These are phyloP conservation scores for Rosalia funebris DNA, from an alignment of 2,888 invertebrate species.

Conservation along the genomic window DNA sequence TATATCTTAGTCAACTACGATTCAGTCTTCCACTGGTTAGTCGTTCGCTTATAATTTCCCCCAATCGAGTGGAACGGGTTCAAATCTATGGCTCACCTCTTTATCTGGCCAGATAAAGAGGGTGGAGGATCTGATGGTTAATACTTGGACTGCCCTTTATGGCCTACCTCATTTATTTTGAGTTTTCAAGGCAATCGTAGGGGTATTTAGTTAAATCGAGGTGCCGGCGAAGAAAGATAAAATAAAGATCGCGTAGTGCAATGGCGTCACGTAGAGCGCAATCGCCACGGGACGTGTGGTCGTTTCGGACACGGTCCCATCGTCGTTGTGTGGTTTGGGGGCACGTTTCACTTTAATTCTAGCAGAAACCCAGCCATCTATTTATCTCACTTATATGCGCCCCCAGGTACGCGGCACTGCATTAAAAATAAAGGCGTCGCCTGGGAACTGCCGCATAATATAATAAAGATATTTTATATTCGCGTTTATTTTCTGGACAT, in stretches of 20 bases:
- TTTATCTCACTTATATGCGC: conserved; percentile 61
- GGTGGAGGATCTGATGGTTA: conserved; percentile 9
- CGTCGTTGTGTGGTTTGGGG: conserved; percentile 59
- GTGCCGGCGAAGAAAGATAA: conserved; percentile 42
- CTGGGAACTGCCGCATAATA: conserved; percentile 45
- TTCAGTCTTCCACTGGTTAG: too few species aligned
- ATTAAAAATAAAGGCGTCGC: conserved; percentile 54
- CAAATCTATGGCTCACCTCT: too few species aligned
- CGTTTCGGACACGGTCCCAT: conserved; percentile 53
- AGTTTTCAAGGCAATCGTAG: conserved; percentile 40
- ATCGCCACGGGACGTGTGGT: conserved; percentile 63
- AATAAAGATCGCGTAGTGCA: conserved; percentile 57
- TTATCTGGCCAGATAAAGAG: too few species aligned
- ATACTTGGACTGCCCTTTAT: conserved; percentile 30
- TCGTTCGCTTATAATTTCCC: too few species aligned
- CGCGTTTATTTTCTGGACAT: conserved; percentile 44
- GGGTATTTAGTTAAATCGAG: conserved; percentile 54
- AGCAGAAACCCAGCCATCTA: conserved; percentile 52
- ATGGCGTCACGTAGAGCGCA: conserved; percentile 63
- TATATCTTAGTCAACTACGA: too few species aligned
- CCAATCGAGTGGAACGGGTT: too few species aligned
- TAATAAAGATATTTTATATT: conserved; percentile 51
- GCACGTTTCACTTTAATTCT: conserved; percentile 66
- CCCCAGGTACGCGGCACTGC: conserved; percentile 49
- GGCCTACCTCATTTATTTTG: conserved; percentile 45